A percentile compares a stretch with the other conserved stretches of the same genome.
Evolutionary conservation across 2,888 invertebrate genomes (phyloP).

Genomic region (Spilarctia lutea): DNA sequence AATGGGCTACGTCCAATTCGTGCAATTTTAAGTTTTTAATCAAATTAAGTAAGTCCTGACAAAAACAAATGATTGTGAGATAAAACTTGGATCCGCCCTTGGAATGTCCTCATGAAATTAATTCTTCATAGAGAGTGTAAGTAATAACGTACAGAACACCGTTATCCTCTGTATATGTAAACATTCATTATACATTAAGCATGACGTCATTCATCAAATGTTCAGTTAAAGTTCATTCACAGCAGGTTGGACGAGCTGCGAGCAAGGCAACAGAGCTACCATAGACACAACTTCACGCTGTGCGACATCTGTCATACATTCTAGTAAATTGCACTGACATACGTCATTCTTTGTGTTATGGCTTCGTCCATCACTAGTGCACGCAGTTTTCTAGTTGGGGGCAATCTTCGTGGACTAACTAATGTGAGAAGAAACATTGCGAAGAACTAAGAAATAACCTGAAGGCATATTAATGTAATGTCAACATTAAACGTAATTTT

Average conservation of each 20-base stretch:
- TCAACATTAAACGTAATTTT: neutral
- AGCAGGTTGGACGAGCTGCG: constrained; percentile 6
- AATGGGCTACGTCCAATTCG: no score
- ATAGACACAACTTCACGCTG: constrained; percentile 3
- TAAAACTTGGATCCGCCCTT: neutral
- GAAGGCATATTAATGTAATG: neutral
- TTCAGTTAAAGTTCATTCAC: constrained; percentile 12
- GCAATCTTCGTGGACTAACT: neutral
- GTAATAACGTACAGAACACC: neutral
- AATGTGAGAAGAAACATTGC: neutral
- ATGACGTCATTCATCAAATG: constrained; percentile 9
- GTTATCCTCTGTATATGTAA: neutral
- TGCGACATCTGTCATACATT: constrained; percentile 6
- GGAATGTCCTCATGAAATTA: neutral
- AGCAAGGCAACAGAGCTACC: neutral
- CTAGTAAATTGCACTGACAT: constrained; percentile 13
- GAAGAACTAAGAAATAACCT: neutral
- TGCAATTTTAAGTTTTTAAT: neutral
- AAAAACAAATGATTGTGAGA: neutral
- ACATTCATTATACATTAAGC: constrained; percentile 8
- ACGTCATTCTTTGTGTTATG: neutral
- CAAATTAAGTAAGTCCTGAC: neutral
- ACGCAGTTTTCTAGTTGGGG: neutral
- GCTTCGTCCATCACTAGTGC: neutral
- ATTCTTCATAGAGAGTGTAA: neutral